These are phyloP conservation scores for Orthosia gracilis DNA, from an alignment of 2,888 invertebrate genomes.

Conservation along the genomic window DNA sequence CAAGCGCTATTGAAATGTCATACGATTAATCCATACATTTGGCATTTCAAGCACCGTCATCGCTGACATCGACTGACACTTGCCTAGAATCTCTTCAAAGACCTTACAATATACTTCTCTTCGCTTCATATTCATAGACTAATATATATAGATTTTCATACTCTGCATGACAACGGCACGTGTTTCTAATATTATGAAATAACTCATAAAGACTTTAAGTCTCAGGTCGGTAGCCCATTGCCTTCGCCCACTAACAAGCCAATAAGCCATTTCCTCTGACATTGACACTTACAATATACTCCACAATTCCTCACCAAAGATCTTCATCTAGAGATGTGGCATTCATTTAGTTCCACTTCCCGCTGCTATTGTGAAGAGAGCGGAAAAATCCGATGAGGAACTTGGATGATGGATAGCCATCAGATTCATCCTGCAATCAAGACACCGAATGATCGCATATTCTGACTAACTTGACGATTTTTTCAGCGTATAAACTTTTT, in stretches of 20 bases:
- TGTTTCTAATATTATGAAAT: conserved; percentile 16
- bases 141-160: too few species aligned
- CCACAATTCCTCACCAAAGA: conserved; percentile 28
- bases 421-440: background rate
- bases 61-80: too few species aligned
- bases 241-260: conserved; percentile 43
- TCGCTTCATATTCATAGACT: too few species aligned
- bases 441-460: background rate
- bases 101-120: too few species aligned
- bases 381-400: background rate
- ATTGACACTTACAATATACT: conserved; percentile 52
- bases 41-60: too few species aligned
- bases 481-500: background rate
- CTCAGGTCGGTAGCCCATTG: conserved; percentile 23
- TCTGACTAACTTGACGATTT: background rate
- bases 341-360: conserved; percentile 26
- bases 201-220: background rate
- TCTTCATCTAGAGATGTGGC: conserved; percentile 8
- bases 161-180: background rate
- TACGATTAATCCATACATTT: too few species aligned
- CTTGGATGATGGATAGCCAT: background rate
- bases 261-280: conserved; percentile 58
- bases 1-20: too few species aligned
- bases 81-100: too few species aligned
- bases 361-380: conserved; percentile 17